phyloP scores from a whole-genome alignment of 2,113 vertebrate species.

The Labeo rohita region DNA sequence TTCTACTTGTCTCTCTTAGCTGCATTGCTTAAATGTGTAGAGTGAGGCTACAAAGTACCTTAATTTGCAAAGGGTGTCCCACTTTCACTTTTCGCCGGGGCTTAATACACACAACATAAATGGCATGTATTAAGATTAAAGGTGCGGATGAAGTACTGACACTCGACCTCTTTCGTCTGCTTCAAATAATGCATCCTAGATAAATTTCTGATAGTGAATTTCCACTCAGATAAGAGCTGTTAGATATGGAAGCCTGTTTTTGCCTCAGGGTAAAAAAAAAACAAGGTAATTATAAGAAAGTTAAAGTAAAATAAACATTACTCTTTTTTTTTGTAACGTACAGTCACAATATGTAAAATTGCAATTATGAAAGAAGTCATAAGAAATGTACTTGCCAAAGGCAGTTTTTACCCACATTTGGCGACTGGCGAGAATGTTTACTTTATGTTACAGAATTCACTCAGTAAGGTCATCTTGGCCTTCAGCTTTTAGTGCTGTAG shows the following conservation, averaged over 20 bases:
- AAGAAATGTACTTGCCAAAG: no score
- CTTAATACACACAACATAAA: constrained; percentile 3
- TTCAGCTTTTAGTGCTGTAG: background rate
- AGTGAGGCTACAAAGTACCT: constrained; percentile 17
- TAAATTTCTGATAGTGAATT: background rate
- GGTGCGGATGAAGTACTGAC: background rate
- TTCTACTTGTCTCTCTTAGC: background rate
- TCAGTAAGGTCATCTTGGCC: background rate
- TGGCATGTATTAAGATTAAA: background rate
- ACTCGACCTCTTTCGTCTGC: background rate
- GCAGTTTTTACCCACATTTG: background rate
- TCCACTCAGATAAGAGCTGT: background rate
- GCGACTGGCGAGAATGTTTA: background rate
- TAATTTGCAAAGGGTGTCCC: background rate
- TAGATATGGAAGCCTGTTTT: background rate
- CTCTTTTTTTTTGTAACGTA: background rate
- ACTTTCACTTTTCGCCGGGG: constrained; percentile 22
- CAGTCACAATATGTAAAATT: background rate
- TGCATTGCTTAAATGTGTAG: background rate
- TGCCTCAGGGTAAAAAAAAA: background rate
- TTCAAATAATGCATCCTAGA: background rate
- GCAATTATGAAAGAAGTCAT: background rate
- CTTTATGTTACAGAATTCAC: background rate
- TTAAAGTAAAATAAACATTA: no score
- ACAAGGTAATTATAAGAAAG: background rate